Evolutionary conservation across 2,888 invertebrate species (phyloP).

Genomic region (Ectemnius continuus): DNA sequence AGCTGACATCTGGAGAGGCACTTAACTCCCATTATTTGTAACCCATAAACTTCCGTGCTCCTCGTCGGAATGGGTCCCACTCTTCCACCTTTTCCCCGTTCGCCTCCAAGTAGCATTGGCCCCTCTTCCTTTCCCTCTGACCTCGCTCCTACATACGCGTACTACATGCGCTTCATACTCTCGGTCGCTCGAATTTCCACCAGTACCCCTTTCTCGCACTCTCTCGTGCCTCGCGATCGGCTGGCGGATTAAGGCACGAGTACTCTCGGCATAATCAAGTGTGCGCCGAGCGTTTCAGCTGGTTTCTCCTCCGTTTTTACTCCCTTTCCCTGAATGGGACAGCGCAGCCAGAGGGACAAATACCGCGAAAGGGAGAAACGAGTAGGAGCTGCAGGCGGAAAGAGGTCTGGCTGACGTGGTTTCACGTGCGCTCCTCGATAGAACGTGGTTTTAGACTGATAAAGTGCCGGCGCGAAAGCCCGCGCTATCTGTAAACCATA

Average conservation of each 20-base stretch:
- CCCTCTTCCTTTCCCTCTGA: neutral
- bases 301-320: too few species aligned
- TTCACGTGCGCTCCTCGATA: neutral
- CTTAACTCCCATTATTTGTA: conserved; percentile 63
- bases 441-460: conserved; percentile 5
- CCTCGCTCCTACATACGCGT: neutral
- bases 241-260: too few species aligned
- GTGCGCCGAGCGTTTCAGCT: too few species aligned
- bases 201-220: neutral
- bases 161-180: too few species aligned
- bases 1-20: conserved; percentile 36
- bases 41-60: conserved; percentile 60
- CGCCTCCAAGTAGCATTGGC: neutral
- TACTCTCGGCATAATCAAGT: too few species aligned
- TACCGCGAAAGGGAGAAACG: conserved; percentile 3
- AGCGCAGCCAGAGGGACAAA: neutral
- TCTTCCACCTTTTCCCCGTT: neutral
- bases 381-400: neutral
- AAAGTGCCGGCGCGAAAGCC: neutral
- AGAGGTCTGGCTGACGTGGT: neutral
- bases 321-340: too few species aligned
- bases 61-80: neutral
- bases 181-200: neutral
- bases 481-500: conserved; percentile 22
- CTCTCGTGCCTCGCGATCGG: neutral